Evolutionary conservation across 1,140 invertebrate species (phyloP).

Genomic region (Penaeus indicus): DNA sequence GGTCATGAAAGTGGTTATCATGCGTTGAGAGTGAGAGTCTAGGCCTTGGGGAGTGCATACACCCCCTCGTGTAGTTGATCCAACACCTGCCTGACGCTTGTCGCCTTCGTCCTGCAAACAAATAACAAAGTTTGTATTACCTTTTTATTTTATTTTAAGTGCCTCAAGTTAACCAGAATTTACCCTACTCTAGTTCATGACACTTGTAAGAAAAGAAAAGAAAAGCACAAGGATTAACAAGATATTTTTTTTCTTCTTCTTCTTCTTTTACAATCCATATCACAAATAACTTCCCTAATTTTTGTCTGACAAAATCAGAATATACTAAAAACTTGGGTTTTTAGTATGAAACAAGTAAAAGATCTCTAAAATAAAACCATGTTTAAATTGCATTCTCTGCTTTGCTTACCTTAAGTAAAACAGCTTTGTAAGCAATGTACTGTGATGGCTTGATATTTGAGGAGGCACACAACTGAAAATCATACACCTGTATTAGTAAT

Average conservation of each 20-base stretch:
- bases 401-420: constrained; percentile 63
- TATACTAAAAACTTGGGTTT: no score
- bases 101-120: constrained; percentile 49
- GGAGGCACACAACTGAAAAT: constrained; percentile 64
- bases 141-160: no score
- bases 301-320: no score
- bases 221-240: no score
- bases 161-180: no score
- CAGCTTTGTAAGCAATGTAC: constrained; percentile 66
- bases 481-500: neutral
- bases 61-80: constrained; percentile 42
- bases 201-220: no score
- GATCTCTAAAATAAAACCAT: neutral
- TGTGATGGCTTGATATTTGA: constrained; percentile 65
- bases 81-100: constrained; percentile 54
- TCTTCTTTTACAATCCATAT: no score
- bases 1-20: constrained; percentile 61
- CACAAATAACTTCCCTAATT: no score
- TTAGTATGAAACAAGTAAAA: neutral
- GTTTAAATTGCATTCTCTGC: no score
- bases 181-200: no score
- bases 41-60: constrained; percentile 48
- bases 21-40: constrained; percentile 55
- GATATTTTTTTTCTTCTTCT: no score
- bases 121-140: neutral